These are phyloP conservation scores for Edolisoma coerulescens DNA, from an alignment of 2,113 vertebrate species.

Conservation along the genomic window DNA sequence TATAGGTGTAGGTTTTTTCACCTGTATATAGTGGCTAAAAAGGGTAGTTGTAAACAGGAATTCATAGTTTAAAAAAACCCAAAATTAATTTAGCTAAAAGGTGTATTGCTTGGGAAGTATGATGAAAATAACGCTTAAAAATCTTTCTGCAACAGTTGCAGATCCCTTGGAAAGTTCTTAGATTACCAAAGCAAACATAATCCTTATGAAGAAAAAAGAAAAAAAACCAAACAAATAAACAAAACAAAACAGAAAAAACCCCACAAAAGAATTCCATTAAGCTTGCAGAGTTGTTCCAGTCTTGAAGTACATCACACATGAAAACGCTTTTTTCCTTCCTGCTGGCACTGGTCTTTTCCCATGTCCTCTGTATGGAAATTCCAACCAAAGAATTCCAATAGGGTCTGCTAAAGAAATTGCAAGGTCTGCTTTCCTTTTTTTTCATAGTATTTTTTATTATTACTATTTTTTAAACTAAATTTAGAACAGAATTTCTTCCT, in stretches of 20 bases:
- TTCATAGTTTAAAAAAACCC: background rate
- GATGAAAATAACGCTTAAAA: background rate
- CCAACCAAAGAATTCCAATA: background rate
- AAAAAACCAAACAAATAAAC: background rate
- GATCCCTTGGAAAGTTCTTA: background rate
- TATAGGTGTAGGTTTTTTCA: background rate
- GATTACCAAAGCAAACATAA: background rate
- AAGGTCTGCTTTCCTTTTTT: background rate
- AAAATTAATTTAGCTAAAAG: background rate
- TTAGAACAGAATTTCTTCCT: background rate
- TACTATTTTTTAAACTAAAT: background rate
- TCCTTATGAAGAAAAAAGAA: background rate
- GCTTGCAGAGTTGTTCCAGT: background rate
- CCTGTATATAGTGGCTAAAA: background rate
- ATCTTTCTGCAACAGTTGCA: background rate
- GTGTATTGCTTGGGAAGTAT: background rate
- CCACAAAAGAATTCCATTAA: background rate
- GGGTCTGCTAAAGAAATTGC: background rate
- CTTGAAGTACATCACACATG: rapidly evolving
- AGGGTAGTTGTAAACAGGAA: background rate
- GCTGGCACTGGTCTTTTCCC: background rate
- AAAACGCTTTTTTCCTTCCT: background rate
- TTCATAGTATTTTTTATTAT: background rate
- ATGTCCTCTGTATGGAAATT: background rate
- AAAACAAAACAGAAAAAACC: background rate